Conservation (phyloP, 2,797 vertebrate species). For the Gephyroberyx darwinii region DNA sequence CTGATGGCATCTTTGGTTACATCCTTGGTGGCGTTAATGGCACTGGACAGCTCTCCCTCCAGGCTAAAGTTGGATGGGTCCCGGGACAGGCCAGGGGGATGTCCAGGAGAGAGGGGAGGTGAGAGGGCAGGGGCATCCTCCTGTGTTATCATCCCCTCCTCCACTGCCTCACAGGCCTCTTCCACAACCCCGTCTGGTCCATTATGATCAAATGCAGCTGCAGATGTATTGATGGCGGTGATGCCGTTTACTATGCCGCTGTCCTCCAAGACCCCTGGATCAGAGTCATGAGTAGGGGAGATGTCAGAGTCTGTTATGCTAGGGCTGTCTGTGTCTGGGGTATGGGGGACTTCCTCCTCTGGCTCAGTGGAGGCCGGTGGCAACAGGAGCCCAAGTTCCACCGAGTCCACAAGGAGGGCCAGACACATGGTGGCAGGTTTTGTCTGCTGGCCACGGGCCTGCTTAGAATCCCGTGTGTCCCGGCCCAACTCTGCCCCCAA, state of each 20-base stretch:
- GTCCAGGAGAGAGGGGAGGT: constrained; percentile 71
- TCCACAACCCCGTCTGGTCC: constrained; percentile 83
- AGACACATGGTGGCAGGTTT: constrained; percentile 81
- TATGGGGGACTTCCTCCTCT: constrained; percentile 73
- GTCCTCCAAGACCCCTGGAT: constrained; percentile 71
- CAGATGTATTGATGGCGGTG: constrained; percentile 11
- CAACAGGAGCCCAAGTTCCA: constrained; percentile 89
- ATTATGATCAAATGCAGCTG: constrained; percentile 66
- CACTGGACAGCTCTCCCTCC: constrained; percentile 91
- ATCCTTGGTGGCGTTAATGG: constrained; percentile 91
- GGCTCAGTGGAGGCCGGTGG: constrained; percentile 76
- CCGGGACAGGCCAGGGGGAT: constrained; percentile 65
- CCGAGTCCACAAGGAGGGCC: constrained; percentile 84
- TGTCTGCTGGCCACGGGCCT: constrained; percentile 72
- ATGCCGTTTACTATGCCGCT: constrained; percentile 70
- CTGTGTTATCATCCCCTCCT: constrained; percentile 71
- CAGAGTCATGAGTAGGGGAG: constrained; percentile 79
- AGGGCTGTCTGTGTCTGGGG: constrained; percentile 88
- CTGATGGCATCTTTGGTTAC: constrained; percentile 94
- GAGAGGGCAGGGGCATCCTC: constrained; percentile 57
- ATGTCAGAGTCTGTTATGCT: constrained; percentile 91
- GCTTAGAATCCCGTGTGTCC: constrained; percentile 82
- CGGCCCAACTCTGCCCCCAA: constrained; percentile 87
- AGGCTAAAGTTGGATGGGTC: constrained; percentile 81
- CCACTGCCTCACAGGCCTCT: constrained; percentile 88